phyloP scores from a whole-genome alignment of 2,113 vertebrate genomes.

The Acrocephalus kingi region DNA sequence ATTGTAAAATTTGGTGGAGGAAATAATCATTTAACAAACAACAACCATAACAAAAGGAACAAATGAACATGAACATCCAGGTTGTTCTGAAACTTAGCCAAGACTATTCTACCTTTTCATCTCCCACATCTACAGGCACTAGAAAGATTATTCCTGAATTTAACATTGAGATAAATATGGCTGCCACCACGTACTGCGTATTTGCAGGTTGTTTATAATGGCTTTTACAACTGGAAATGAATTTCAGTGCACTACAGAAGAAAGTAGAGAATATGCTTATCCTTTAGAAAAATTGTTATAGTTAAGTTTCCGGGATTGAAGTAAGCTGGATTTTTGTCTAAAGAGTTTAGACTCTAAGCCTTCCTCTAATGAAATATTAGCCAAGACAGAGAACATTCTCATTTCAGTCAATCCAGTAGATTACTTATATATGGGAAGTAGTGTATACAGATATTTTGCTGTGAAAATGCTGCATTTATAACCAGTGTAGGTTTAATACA shows the following conservation, averaged over 20 bases:
- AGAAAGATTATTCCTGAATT: neutral
- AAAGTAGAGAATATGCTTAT: neutral
- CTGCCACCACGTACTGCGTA: neutral
- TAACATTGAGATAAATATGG: neutral
- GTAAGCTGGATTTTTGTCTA: neutral
- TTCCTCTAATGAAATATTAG: neutral
- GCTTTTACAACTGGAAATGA: neutral
- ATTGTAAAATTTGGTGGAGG: neutral
- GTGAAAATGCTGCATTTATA: neutral
- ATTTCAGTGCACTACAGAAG: neutral
- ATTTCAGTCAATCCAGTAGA: neutral
- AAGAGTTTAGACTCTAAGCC: neutral
- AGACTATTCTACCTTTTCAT: neutral
- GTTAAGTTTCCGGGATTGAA: neutral
- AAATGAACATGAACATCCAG: neutral
- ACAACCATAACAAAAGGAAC: neutral
- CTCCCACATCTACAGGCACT: neutral
- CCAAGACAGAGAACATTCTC: neutral
- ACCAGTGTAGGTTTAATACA: neutral
- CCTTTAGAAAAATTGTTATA: neutral
- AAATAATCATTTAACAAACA: neutral
- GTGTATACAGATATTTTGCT: neutral
- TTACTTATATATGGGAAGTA: neutral
- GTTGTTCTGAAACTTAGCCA: neutral
- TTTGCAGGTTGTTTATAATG: neutral